These are phyloP conservation scores for Fulica atra DNA, from an alignment of 2,113 vertebrate genomes.

Conservation along the genomic window DNA sequence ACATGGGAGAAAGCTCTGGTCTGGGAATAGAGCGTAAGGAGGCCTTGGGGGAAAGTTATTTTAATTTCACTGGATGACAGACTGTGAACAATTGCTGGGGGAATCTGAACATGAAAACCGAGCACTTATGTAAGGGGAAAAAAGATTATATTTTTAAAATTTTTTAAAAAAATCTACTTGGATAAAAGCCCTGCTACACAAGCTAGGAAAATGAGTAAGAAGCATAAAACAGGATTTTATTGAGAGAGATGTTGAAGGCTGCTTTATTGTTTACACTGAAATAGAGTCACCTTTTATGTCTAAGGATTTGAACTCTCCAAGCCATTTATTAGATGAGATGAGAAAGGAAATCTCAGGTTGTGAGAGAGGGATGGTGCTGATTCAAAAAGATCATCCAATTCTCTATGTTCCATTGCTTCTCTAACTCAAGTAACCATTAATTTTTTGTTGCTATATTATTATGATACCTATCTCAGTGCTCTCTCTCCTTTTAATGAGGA, in stretches of 20 bases:
- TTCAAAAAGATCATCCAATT: not conserved
- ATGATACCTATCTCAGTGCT: not conserved
- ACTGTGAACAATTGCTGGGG: not conserved
- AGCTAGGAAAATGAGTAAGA: slow-evolving; percentile 24
- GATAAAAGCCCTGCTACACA: not conserved
- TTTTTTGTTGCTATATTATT: not conserved
- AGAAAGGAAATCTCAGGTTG: not conserved
- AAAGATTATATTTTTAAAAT: not conserved
- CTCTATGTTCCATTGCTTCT: not conserved
- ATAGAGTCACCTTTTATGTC: not conserved
- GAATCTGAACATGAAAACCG: not conserved
- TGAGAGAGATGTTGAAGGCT: not conserved
- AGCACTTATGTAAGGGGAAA: not conserved
- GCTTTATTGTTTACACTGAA: slow-evolving; percentile 13
- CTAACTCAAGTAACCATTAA: not conserved
- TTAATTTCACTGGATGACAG: not conserved
- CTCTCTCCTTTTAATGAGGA: not conserved
- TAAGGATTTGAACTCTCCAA: not conserved
- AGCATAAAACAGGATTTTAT: slow-evolving; percentile 30
- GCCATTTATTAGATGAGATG: not conserved
- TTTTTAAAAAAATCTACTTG: not conserved
- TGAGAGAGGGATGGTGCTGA: not conserved
- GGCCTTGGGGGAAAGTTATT: not conserved
- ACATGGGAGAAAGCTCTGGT: not conserved
- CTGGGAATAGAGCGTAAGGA: not conserved